Evolutionary conservation across 2,888 invertebrate genomes (phyloP).

Genomic region (Dynastes hyllus): DNA sequence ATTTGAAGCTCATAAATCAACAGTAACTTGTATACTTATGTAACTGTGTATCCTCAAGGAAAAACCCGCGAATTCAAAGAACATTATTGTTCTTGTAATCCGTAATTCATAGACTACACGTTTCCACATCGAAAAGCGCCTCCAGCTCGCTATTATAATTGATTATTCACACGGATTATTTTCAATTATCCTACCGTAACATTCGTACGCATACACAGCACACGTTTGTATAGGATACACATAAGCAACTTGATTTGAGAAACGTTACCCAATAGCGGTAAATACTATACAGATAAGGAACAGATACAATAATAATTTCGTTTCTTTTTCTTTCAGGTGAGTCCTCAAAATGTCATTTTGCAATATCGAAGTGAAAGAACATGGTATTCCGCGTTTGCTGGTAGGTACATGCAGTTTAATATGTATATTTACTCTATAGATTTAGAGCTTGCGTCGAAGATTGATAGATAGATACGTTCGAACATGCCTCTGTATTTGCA

Average conservation of each 20-base stretch:
- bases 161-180: slow-evolving; percentile 18
- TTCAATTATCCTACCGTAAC: not conserved
- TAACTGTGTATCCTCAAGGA: not conserved
- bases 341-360: slow-evolving; percentile 24
- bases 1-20: not conserved
- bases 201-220: not conserved
- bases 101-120: not conserved
- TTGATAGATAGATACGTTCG: no score
- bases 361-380: not conserved
- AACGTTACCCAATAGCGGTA: not conserved
- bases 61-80: not conserved
- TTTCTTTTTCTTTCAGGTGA: slow-evolving; percentile 23
- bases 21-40: not conserved
- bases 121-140: not conserved
- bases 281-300: not conserved
- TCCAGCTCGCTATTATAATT: not conserved
- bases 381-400: not conserved
- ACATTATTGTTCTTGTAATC: not conserved
- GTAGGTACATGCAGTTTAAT: not conserved
- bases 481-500: no score
- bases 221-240: not conserved
- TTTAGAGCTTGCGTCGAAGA: no score
- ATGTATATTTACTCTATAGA: not conserved
- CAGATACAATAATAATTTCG: slow-evolving; percentile 1
- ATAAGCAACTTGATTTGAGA: not conserved